phyloP scores from a whole-genome alignment of 2,888 invertebrate species.

The Latrodectus hesperus region DNA sequence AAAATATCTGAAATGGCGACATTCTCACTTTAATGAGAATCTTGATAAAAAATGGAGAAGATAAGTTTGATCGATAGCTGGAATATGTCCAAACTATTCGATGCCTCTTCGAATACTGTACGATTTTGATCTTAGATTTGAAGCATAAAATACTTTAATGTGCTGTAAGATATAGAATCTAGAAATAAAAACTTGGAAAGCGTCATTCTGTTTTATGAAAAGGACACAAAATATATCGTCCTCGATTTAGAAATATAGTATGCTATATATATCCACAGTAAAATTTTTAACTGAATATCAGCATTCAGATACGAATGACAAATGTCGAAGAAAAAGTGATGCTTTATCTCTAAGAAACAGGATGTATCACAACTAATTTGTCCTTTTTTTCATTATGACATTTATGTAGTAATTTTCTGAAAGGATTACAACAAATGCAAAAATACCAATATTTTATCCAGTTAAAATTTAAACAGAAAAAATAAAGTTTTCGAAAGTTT shows the following conservation, averaged over 20 bases:
- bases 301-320: conserved; percentile 35
- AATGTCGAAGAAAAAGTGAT: conserved; percentile 3
- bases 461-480: too few relatives aligned
- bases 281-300: conserved; percentile 6
- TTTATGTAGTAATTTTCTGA: too few relatives aligned
- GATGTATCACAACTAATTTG: too few relatives aligned
- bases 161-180: too few relatives aligned
- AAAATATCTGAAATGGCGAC: conserved; percentile 9
- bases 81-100: conserved; percentile 40
- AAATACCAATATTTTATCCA: too few relatives aligned
- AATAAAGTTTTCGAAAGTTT: too few relatives aligned
- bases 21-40: conserved; percentile 37
- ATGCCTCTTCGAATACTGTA: conserved; percentile 10
- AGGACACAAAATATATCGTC: conserved; percentile 29
- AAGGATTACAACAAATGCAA: too few relatives aligned
- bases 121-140: neutral
- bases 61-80: conserved; percentile 47
- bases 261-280: too few relatives aligned
- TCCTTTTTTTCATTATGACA: too few relatives aligned
- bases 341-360: neutral
- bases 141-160: too few relatives aligned
- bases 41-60: conserved; percentile 5
- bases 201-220: neutral
- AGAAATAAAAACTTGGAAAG: too few relatives aligned
- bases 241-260: neutral